Evolutionary conservation across 2,888 invertebrate species (phyloP).

Genomic region (Habrosyne pyritoides): DNA sequence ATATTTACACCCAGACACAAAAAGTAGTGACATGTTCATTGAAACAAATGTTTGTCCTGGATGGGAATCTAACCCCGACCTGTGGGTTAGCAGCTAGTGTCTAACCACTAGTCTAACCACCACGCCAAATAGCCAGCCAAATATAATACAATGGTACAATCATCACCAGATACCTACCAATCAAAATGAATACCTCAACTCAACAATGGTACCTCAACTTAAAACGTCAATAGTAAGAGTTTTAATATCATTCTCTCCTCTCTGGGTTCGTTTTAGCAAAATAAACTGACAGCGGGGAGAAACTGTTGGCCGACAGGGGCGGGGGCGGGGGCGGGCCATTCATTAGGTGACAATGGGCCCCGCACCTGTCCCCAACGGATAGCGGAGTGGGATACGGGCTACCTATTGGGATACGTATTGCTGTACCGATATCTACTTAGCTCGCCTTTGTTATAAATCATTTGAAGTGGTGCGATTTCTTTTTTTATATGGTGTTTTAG

Average conservation of each 20-base stretch:
- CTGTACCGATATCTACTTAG: conserved; percentile 1
- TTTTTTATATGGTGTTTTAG: neutral
- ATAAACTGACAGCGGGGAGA: conserved; percentile 17
- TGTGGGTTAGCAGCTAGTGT: no score
- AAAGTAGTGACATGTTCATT: no score
- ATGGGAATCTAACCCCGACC: no score
- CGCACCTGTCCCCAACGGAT: conserved; percentile 11
- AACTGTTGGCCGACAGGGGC: conserved; percentile 9
- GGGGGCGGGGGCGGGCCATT: conserved; percentile 15
- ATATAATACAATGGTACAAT: no score
- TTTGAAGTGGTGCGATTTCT: neutral
- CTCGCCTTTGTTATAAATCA: neutral
- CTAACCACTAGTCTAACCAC: no score
- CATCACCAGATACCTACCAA: no score
- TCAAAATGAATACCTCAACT: neutral
- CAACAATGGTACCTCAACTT: no score
- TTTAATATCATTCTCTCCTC: neutral
- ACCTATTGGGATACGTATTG: neutral
- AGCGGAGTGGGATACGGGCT: conserved; percentile 8
- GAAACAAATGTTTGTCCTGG: no score
- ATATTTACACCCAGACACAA: no score
- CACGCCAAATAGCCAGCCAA: no score
- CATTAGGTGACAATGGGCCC: conserved; percentile 20
- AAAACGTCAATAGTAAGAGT: neutral
- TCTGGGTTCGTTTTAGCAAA: conserved; percentile 10